Evolutionary conservation across 1,140 invertebrate species (phyloP).

Genomic region (Drosophila miranda): DNA sequence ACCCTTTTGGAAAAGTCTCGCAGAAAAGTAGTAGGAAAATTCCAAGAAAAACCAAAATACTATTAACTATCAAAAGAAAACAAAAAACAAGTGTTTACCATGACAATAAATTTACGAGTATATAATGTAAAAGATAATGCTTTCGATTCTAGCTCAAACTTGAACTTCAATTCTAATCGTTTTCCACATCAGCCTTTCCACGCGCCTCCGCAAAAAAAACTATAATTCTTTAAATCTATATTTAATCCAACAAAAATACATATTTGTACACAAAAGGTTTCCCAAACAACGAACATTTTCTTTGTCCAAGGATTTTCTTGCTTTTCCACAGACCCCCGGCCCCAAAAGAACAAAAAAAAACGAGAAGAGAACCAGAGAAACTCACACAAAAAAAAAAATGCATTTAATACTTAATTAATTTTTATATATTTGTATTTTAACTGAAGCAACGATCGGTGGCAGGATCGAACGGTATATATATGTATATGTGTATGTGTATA

Average conservation of each 20-base stretch:
- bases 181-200: slow-evolving; percentile 17
- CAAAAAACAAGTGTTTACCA: slow-evolving; percentile 61
- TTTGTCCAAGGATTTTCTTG: slow-evolving; percentile 63
- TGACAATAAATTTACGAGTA: slow-evolving; percentile 72
- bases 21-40: slow-evolving; percentile 70
- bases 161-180: slow-evolving; percentile 55
- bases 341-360: slow-evolving; percentile 6
- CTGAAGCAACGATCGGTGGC: slow-evolving; percentile 6
- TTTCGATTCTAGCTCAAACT: slow-evolving; percentile 49
- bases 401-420: slow-evolving; percentile 81
- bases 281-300: slow-evolving; percentile 80
- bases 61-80: slow-evolving; percentile 54
- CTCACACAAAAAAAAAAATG: slow-evolving; percentile 53
- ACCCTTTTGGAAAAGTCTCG: slow-evolving; percentile 71
- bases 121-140: slow-evolving; percentile 65
- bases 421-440: slow-evolving; percentile 66
- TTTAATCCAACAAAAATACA: slow-evolving; percentile 16
- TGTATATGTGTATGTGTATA: slow-evolving; percentile 38
- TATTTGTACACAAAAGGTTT: slow-evolving; percentile 64
- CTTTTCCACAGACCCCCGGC: slow-evolving; percentile 54
- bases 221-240: slow-evolving; percentile 16
- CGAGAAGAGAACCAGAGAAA: slow-evolving; percentile 20
- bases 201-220: slow-evolving; percentile 6
- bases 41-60: slow-evolving; percentile 65
- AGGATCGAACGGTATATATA: slow-evolving; percentile 21